Conservation (phyloP, 2,888 invertebrate species). For the Lutraria lutraria region DNA sequence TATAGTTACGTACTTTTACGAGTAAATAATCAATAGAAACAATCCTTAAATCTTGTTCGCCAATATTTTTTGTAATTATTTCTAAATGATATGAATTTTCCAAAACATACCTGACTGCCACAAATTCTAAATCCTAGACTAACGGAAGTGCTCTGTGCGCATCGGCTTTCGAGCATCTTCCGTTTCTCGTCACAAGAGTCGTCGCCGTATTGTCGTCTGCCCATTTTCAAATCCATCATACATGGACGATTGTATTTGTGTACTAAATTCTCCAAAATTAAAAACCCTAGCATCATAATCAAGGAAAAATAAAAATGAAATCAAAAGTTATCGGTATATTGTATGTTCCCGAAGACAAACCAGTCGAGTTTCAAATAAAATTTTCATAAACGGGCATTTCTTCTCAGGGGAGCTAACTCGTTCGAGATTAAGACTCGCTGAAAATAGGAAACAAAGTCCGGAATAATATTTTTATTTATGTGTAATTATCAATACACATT, state of each 20-base stretch:
- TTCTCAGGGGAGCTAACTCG: background rate
- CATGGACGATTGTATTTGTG: slow-evolving; percentile 87
- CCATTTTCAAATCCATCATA: slow-evolving; percentile 88
- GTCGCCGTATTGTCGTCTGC: slow-evolving; percentile 88
- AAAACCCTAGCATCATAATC: slow-evolving; percentile 85
- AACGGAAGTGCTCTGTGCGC: slow-evolving; percentile 87
- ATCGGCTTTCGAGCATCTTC: slow-evolving; percentile 87
- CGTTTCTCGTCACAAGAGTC: slow-evolving; percentile 87
- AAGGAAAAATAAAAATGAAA: slow-evolving; percentile 34
- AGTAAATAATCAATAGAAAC: too few species aligned
- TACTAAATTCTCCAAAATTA: slow-evolving; percentile 89
- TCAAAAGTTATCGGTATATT: too few species aligned
- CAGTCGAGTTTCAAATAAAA: too few species aligned
- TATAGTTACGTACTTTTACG: too few species aligned
- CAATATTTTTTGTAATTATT: too few species aligned
- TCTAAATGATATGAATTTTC: background rate
- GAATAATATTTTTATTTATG: too few species aligned
- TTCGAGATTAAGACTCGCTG: background rate
- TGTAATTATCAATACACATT: too few species aligned
- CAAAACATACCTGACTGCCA: slow-evolving; percentile 85
- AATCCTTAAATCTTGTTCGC: too few species aligned
- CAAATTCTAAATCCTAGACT: slow-evolving; percentile 87
- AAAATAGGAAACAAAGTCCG: too few species aligned
- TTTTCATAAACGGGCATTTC: too few species aligned
- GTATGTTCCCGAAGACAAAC: too few species aligned